phyloP scores from a whole-genome alignment of 2,113 vertebrate genomes.

The Loxodonta africana region DNA sequence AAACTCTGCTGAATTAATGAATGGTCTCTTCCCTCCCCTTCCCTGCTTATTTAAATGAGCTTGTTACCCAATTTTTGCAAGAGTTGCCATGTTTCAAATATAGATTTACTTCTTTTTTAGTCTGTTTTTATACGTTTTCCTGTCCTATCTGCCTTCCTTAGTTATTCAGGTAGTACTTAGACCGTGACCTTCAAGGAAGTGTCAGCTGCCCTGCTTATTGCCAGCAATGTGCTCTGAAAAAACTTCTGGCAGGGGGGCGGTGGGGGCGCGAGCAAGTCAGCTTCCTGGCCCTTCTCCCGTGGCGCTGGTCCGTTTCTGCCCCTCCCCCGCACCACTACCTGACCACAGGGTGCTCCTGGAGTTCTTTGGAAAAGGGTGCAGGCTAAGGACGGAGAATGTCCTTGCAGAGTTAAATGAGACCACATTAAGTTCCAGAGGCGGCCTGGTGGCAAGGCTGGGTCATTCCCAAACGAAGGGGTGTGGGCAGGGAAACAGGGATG shows the following conservation, averaged over 20 bases:
- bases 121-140: background rate
- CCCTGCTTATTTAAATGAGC: background rate
- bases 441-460: background rate
- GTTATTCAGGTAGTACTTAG: background rate
- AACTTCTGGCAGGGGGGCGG: no score
- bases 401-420: conserved; percentile 38
- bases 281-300: background rate
- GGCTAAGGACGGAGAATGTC: conserved; percentile 11
- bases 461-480: background rate
- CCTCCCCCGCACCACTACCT: background rate
- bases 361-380: conserved; percentile 9
- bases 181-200: background rate
- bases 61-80: background rate
- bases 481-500: conserved; percentile 55
- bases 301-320: background rate
- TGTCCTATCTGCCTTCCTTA: background rate
- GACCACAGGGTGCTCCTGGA: background rate
- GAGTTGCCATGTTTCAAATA: background rate
- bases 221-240: background rate
- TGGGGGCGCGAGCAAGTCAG: background rate
- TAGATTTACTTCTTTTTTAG: background rate
- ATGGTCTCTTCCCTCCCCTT: background rate
- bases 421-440: conserved; percentile 10
- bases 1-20: background rate
- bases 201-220: no score